Conservation (phyloP, 1,140 invertebrate genomes). For the Aphaenogaster ashmeadi region DNA sequence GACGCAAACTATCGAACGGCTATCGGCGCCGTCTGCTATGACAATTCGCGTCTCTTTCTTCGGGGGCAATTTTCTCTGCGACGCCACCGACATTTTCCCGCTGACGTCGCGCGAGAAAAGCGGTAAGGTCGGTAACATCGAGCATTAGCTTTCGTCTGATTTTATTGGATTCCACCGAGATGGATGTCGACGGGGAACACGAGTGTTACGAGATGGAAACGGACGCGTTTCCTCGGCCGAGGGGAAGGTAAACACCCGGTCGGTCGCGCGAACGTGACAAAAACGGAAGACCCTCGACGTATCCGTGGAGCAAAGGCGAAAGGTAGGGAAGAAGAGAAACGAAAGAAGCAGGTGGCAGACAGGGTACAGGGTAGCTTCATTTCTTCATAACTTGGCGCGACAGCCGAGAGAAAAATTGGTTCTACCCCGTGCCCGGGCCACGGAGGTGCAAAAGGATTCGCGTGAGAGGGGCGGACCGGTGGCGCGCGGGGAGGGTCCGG, state of each 20-base stretch:
- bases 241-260: slow-evolving; percentile 50
- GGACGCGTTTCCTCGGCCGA: slow-evolving; percentile 8
- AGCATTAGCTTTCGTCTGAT: slow-evolving; percentile 50
- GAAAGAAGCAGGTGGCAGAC: slow-evolving; percentile 71
- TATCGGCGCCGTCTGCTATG: not conserved
- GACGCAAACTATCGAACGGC: not conserved
- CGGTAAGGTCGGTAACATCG: slow-evolving; percentile 29
- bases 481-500: slow-evolving; percentile 40
- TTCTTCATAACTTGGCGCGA: slow-evolving; percentile 83
- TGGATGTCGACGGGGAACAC: slow-evolving; percentile 27
- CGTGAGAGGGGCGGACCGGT: slow-evolving; percentile 46
- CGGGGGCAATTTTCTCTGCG: slow-evolving; percentile 23
- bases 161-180: slow-evolving; percentile 43
- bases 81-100: slow-evolving; percentile 15
- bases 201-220: slow-evolving; percentile 8
- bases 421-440: slow-evolving; percentile 70
- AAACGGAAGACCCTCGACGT: slow-evolving; percentile 60
- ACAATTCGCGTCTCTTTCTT: not conserved
- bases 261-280: slow-evolving; percentile 64
- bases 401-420: slow-evolving; percentile 85
- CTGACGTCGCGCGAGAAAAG: slow-evolving; percentile 42
- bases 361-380: slow-evolving; percentile 78
- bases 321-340: slow-evolving; percentile 36
- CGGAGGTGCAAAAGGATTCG: slow-evolving; percentile 76
- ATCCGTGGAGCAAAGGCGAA: slow-evolving; percentile 54